These are phyloP conservation scores for Agonopterix heracliana DNA, from an alignment of 2,888 invertebrate species.

Conservation along the genomic window DNA sequence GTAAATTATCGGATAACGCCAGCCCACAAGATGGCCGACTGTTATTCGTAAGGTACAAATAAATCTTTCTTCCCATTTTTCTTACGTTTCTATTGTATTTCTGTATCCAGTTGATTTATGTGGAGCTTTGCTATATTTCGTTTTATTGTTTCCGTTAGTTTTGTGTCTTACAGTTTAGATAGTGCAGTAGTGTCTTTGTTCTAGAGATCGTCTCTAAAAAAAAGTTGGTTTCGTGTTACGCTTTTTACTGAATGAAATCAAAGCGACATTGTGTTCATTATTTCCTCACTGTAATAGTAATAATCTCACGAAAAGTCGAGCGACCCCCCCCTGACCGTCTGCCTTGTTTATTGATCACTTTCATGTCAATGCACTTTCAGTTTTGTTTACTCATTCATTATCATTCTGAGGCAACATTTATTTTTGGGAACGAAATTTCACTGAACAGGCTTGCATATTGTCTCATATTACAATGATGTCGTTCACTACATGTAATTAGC, in stretches of 20 bases:
- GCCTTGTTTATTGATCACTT: conserved; percentile 5
- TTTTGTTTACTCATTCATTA: conserved; percentile 9
- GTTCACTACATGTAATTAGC: background rate
- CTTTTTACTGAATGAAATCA: conserved; percentile 8
- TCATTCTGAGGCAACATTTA: conserved; percentile 5
- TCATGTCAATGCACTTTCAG: conserved; percentile 11
- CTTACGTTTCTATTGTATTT: conserved; percentile 26
- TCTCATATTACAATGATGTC: background rate
- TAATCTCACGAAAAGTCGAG: no score
- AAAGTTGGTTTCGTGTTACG: conserved; percentile 20
- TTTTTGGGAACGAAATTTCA: conserved; percentile 6
- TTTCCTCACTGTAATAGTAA: no score
- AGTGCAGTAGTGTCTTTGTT: conserved; percentile 51
- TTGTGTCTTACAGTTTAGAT: conserved; percentile 10
- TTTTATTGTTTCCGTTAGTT: conserved; percentile 9
- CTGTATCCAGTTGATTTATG: conserved; percentile 17
- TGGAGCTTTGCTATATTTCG: conserved; percentile 20
- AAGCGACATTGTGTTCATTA: background rate
- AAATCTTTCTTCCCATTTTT: conserved; percentile 40
- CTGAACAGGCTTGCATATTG: background rate
- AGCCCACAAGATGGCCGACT: conserved; percentile 76
- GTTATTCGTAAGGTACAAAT: conserved; percentile 73
- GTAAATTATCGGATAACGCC: conserved; percentile 68
- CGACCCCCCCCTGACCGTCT: background rate
- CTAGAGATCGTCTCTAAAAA: conserved; percentile 27